Conservation (phyloP, 2,113 vertebrate genomes). For the Phocoena phocoena region DNA sequence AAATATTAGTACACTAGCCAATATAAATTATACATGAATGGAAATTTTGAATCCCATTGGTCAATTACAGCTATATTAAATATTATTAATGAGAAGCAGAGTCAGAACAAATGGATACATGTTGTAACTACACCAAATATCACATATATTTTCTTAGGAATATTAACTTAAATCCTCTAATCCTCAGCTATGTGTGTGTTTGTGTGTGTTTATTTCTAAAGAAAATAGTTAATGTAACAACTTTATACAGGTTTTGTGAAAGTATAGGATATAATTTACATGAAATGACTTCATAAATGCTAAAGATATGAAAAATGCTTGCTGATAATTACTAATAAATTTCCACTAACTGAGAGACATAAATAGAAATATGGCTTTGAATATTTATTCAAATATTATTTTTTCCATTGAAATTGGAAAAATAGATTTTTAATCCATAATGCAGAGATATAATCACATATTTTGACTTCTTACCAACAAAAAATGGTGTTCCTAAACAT, state of each 20-base stretch:
- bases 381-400: background rate
- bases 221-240: background rate
- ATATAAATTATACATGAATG: background rate
- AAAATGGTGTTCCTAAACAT: conserved; percentile 13
- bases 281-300: background rate
- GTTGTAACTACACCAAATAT: background rate
- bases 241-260: background rate
- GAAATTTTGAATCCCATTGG: background rate
- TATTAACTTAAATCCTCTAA: background rate
- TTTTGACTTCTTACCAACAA: conserved; percentile 45
- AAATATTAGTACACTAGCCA: background rate
- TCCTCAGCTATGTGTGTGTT: background rate
- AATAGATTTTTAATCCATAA: background rate
- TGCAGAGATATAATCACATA: background rate
- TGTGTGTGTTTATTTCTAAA: background rate
- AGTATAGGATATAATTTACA: background rate
- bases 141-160: background rate
- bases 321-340: background rate
- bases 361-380: background rate
- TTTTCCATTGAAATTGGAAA: background rate
- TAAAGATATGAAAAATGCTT: background rate
- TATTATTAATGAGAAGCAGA: background rate
- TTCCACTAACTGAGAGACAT: background rate
- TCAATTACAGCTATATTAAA: background rate
- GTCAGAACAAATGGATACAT: background rate